Evolutionary conservation across 2,113 vertebrate species (phyloP), one percentile per base, ranked within the genome.

Genomic region (Pyrgilauda ruficollis): DNA sequence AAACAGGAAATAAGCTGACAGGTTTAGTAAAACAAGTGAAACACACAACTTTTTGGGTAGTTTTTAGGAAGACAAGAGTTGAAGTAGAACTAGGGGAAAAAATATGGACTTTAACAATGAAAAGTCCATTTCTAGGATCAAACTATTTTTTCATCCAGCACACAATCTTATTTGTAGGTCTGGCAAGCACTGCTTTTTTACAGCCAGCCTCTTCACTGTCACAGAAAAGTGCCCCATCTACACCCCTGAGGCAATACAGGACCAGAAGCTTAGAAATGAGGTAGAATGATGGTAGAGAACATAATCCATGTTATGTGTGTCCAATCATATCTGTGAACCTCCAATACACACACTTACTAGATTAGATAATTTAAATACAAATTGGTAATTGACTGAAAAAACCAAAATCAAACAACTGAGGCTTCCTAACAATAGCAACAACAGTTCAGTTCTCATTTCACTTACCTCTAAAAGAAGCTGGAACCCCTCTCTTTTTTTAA

Each of bases 401-500:
- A 62, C 24, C 18, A 90, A 89, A 74, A 70, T 24, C n/a, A 76
- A 76, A 52, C 19, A 81, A 39, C 0, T 31, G 30, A 49, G 27
- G 26, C 11, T 37, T 16, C 18, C 6, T n/a, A 64, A 16, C 11
- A 46, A 14, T 3, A 43, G 33, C 3, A 87, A 24, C 33, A 53
- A 30, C 13, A 61, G 11, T 58, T 87, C 37, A 87, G n/a, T 77
- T 90, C 56, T 15, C 3, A 52, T 72, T 66, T 92, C 37, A 93
- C 96, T 96, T 95, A 98, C 98, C 95, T 98, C 98, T 81, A 98
- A 87, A 76, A 98, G 93, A 90, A 98, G 96, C 68, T 92, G 97
- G 89, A 98, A 98, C 59, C 98, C 98, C 59, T 98, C 97, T 97
- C 97, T 98, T 64, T 98, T 98, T 97, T 98, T 98, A 81, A 98